phyloP scores from a whole-genome alignment of 1,140 invertebrate species.

The Drosophila nigrodunni region DNA sequence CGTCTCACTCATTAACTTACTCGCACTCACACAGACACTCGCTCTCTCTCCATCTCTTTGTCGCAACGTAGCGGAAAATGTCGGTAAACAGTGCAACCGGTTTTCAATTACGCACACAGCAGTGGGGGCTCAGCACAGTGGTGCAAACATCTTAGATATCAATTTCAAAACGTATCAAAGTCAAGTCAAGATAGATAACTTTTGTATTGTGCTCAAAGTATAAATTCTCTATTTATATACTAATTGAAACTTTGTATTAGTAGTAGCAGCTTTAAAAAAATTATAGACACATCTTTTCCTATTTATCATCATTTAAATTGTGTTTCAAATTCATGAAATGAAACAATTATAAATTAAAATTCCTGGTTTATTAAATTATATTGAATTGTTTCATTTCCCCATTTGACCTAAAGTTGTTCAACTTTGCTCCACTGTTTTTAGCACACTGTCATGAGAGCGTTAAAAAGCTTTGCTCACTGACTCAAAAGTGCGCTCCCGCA shows the following conservation, averaged over 20 bases:
- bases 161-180: neutral
- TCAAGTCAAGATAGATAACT: too few relatives aligned
- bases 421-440: constrained; percentile 47
- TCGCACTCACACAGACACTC: neutral
- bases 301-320: too few relatives aligned
- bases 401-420: neutral
- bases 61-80: constrained; percentile 74
- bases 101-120: constrained; percentile 64
- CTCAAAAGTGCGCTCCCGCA: constrained; percentile 42
- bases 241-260: too few relatives aligned
- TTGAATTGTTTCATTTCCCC: neutral
- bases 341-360: too few relatives aligned
- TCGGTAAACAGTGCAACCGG: constrained; percentile 81
- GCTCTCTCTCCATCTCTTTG: constrained; percentile 20
- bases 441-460: constrained; percentile 29
- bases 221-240: too few relatives aligned
- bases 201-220: neutral
- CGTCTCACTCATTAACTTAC: neutral
- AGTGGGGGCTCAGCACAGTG: constrained; percentile 44
- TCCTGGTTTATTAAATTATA: neutral
- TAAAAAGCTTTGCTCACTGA: constrained; percentile 56
- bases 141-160: neutral
- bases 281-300: too few relatives aligned
- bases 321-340: too few relatives aligned
- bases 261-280: too few relatives aligned